Evolutionary conservation across 2,888 invertebrate genomes (phyloP), one percentile per base, ranked within the genome.

Genomic region (Stenodema calcarata): DNA sequence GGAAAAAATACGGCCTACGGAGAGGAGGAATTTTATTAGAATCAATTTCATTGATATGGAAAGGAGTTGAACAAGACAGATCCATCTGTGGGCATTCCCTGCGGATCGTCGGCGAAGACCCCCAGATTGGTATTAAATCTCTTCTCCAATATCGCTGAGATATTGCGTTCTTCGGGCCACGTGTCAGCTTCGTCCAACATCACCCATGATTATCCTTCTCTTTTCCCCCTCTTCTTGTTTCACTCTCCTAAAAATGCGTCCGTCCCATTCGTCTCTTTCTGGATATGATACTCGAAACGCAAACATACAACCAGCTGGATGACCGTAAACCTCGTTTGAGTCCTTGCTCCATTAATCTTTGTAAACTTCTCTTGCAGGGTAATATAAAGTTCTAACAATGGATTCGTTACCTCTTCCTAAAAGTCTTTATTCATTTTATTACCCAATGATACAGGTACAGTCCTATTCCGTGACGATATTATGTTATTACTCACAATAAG

Each of bases 81-180:
- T 78, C 78, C 78, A 78, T 78, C 78, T 78, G 78, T 78, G 78
- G 78, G 78, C 78, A 78, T 78, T 78, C 78, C 78, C 78, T 42
- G 44, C 78, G 78, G 78, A 78, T 78, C 78, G 78, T 78, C 44
- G 78, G 44, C 18, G 78, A 78, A 27, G 78, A 41, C 78, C 78
- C 78, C 42, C 78, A 82, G 62, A 82, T 82, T 82, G 82, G 82
- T 82, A 82, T 82, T 82, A 82, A 82, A 82, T 82, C 82, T 82
- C 82, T 82, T 82, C 82, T 82, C 82, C 82, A 82, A 82, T 82
- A 82, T 82, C 82, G 42, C 78, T 78, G 78, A 78, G 78, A 78
- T 78, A 78, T 78, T 78, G 78, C 78, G 78, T 78, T 78, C 78
- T 78, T 78, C 44, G 44, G 44, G 78, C 78, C 78, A 78, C 78